Percentiles rank a stretch among this genome's conserved stretches.
Evolutionary conservation across 1,140 invertebrate species (phyloP).

Genomic region (Stegodyphus mimosarum): DNA sequence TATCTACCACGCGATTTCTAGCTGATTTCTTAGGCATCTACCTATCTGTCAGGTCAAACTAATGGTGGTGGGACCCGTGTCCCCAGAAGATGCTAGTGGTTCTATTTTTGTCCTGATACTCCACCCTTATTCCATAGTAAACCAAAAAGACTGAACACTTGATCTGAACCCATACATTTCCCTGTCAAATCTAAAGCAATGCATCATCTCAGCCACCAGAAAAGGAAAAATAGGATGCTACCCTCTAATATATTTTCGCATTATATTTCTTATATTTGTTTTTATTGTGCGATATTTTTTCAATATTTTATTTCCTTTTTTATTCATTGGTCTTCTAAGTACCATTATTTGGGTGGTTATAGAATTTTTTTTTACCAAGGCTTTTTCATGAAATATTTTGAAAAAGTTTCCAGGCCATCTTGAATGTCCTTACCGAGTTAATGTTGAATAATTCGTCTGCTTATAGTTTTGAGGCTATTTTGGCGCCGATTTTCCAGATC

Average conservation of each 20-base stretch:
- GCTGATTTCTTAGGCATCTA: slow-evolving; percentile 26
- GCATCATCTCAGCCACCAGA: slow-evolving; percentile 15
- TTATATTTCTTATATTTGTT: slow-evolving; percentile 34
- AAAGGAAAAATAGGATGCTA: slow-evolving; percentile 8
- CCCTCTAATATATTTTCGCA: slow-evolving; percentile 34
- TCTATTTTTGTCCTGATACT: slow-evolving; percentile 40
- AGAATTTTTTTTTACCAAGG: not conserved
- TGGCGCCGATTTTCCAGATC: not conserved
- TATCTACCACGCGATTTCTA: not conserved
- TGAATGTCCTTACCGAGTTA: slow-evolving; percentile 30
- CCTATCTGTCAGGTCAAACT: slow-evolving; percentile 51
- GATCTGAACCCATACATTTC: slow-evolving; percentile 50
- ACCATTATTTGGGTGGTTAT: slow-evolving; percentile 4
- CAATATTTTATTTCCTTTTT: not conserved
- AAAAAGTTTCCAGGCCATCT: not conserved
- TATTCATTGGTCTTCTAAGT: not conserved
- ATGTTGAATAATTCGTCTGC: slow-evolving; percentile 37
- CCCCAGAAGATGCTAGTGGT: slow-evolving; percentile 15
- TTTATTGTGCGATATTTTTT: too few relatives aligned
- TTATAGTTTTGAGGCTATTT: slow-evolving; percentile 33
- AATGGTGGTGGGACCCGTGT: slow-evolving; percentile 30
- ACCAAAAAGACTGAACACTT: slow-evolving; percentile 47
- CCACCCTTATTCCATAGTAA: slow-evolving; percentile 14
- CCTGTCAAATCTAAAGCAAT: slow-evolving; percentile 45
- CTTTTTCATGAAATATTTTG: not conserved